phyloP scores from a whole-genome alignment of 2,797 vertebrate species.

The Fistularia commersonii region DNA sequence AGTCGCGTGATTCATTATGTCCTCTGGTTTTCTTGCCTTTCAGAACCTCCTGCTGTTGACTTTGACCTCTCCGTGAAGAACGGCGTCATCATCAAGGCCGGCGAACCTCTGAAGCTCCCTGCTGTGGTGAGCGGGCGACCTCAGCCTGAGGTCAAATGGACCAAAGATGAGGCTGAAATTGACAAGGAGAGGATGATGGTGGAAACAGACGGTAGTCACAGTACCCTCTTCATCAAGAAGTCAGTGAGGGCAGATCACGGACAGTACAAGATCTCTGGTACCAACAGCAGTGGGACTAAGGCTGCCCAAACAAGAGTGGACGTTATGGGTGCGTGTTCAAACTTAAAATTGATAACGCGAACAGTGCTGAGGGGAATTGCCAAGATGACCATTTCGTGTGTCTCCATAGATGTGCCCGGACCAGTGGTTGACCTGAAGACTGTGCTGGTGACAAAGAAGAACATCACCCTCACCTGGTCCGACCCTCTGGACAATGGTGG shows the following conservation, averaged over 20 bases:
- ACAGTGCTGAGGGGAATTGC: too few relatives aligned
- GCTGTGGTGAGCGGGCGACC: slow-evolving; percentile 90
- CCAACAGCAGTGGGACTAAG: slow-evolving; percentile 89
- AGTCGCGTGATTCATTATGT: too few relatives aligned
- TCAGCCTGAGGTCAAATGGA: slow-evolving; percentile 86
- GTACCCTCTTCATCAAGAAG: slow-evolving; percentile 83
- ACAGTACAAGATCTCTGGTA: slow-evolving; percentile 88
- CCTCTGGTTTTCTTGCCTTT: neutral
- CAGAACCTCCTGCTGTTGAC: slow-evolving; percentile 87
- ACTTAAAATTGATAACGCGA: too few relatives aligned
- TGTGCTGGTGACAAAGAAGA: slow-evolving; percentile 90
- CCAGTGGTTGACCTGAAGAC: slow-evolving; percentile 94
- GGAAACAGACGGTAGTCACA: slow-evolving; percentile 85
- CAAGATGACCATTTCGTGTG: too few relatives aligned
- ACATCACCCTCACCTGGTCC: slow-evolving; percentile 93
- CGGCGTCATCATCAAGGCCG: slow-evolving; percentile 90
- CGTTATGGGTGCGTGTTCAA: slow-evolving; percentile 85
- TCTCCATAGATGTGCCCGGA: slow-evolving; percentile 86
- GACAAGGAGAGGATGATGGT: slow-evolving; percentile 86
- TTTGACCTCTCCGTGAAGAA: slow-evolving; percentile 86
- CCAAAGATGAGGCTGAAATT: slow-evolving; percentile 83
- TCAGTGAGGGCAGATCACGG: slow-evolving; percentile 88
- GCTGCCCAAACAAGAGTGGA: slow-evolving; percentile 87
- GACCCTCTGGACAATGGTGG: slow-evolving; percentile 95
- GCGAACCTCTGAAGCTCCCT: slow-evolving; percentile 86